Evolutionary conservation across 2,797 vertebrate genomes (phyloP).

Genomic region (Triplophysa yarkandensis): DNA sequence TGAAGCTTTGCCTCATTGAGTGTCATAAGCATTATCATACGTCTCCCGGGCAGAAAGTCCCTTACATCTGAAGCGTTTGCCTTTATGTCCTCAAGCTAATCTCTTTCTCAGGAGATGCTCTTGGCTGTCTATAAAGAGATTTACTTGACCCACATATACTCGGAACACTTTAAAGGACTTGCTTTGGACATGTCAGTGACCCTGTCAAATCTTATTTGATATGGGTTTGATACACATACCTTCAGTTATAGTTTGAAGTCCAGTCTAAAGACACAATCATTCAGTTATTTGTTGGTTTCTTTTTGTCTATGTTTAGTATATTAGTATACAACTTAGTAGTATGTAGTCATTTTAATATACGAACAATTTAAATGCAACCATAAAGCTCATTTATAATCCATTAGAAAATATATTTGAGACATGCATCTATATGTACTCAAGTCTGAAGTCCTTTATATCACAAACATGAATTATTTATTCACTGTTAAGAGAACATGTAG

Average conservation of each 20-base stretch:
- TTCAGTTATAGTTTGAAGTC: background rate
- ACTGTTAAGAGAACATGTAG: slow-evolving; percentile 66
- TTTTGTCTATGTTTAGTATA: background rate
- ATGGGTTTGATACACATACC: slow-evolving; percentile 30
- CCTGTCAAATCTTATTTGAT: slow-evolving; percentile 43
- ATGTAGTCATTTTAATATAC: background rate
- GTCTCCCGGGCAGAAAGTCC: slow-evolving; percentile 24
- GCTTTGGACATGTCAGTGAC: slow-evolving; percentile 39
- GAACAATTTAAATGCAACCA: background rate
- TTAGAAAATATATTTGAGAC: background rate
- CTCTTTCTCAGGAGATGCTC: slow-evolving; percentile 28
- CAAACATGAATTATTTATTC: slow-evolving; percentile 72
- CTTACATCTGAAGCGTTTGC: slow-evolving; percentile 28
- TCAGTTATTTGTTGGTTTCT: background rate
- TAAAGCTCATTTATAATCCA: background rate
- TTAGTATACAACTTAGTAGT: no score
- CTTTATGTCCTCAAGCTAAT: slow-evolving; percentile 35
- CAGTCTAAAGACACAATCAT: background rate
- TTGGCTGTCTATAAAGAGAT: slow-evolving; percentile 39
- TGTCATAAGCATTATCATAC: slow-evolving; percentile 38
- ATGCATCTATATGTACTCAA: slow-evolving; percentile 26
- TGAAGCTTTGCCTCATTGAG: slow-evolving; percentile 35
- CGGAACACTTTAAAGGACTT: slow-evolving; percentile 39
- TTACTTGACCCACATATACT: slow-evolving; percentile 40
- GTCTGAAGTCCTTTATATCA: slow-evolving; percentile 64